A percentile compares a stretch with the other conserved stretches of the same genome.
phyloP scores from a whole-genome alignment of 1,140 invertebrate species.

The Procambarus virginalis region DNA sequence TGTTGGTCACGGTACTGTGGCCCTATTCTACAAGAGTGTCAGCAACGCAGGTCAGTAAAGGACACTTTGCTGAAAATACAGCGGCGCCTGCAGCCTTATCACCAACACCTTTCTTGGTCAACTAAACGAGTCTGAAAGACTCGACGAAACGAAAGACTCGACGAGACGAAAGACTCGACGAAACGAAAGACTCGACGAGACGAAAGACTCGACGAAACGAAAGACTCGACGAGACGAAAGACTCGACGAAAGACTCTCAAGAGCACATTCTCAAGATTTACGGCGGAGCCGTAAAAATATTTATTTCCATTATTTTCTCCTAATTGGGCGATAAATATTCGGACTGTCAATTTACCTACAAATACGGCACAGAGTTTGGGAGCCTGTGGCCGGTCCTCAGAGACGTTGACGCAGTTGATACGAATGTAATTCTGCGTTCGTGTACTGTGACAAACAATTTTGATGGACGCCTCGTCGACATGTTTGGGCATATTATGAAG shows the following conservation, averaged over 20 bases:
- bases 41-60: too few species aligned
- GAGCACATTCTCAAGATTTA: not conserved
- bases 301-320: not conserved
- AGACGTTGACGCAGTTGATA: not conserved
- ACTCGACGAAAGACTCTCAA: too few species aligned
- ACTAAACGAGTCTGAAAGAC: not conserved
- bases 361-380: not conserved
- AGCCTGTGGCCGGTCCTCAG: not conserved
- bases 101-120: not conserved
- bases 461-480: not conserved
- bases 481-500: not conserved
- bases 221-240: too few species aligned
- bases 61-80: too few species aligned
- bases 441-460: not conserved
- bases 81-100: not conserved
- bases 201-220: too few species aligned
- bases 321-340: conserved; percentile 12
- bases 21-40: too few species aligned
- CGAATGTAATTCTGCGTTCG: not conserved
- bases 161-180: too few species aligned
- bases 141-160: too few species aligned
- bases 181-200: too few species aligned
- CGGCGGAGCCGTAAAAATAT: not conserved
- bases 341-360: not conserved
- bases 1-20: too few species aligned